Conservation (phyloP, 2,113 vertebrate species). For the Varanus salvator region DNA sequence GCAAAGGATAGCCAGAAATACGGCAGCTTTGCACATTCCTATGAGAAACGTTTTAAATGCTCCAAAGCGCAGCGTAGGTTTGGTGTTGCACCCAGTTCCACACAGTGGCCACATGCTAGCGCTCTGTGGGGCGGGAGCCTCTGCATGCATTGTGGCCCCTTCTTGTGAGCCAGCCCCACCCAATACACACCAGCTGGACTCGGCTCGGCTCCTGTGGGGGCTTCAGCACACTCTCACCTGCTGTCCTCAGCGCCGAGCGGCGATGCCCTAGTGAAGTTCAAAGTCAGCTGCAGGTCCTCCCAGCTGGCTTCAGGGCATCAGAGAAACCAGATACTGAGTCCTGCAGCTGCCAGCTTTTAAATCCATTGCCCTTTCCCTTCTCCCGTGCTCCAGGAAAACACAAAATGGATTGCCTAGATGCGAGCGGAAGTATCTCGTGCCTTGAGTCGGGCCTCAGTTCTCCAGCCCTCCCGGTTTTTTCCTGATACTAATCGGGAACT, state of each 20-base stretch:
- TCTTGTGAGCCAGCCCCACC: neutral
- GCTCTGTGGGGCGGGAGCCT: neutral
- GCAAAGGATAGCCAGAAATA: too few species aligned
- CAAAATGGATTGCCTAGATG: slow-evolving; percentile 69
- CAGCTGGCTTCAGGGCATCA: slow-evolving; percentile 63
- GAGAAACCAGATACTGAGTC: slow-evolving; percentile 70
- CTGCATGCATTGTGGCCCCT: neutral
- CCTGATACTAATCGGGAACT: neutral
- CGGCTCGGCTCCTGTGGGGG: neutral
- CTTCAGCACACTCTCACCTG: neutral
- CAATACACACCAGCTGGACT: neutral
- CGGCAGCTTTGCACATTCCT: neutral
- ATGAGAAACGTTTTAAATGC: neutral
- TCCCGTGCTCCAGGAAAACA: slow-evolving; percentile 55
- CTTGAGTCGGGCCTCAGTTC: slow-evolving; percentile 40
- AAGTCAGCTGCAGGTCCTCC: slow-evolving; percentile 65
- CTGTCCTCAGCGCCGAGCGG: slow-evolving; percentile 43
- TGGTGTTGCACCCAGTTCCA: neutral
- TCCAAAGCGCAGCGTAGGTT: neutral
- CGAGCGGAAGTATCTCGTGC: slow-evolving; percentile 66
- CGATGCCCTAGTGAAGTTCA: slow-evolving; percentile 40
- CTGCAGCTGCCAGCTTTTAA: slow-evolving; percentile 61
- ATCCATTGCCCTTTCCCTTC: neutral
- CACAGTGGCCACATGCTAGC: neutral
- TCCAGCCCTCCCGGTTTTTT: neutral